These are phyloP conservation scores for Drosophila robusta DNA, from an alignment of 2,888 invertebrate genomes.

Conservation along the genomic window DNA sequence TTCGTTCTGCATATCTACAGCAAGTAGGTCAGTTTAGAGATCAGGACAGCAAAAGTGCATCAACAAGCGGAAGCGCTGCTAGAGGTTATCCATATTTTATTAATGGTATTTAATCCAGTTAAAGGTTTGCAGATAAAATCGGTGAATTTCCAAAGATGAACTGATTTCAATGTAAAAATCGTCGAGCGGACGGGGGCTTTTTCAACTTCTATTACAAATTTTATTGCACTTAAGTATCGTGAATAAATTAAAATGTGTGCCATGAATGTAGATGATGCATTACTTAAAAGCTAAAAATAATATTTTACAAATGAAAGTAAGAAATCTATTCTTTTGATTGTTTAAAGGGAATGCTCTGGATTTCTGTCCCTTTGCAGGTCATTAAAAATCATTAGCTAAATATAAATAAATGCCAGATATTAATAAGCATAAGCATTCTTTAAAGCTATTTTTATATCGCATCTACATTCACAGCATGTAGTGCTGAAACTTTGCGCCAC, in stretches of 20 bases:
- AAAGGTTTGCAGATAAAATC: constrained; percentile 4
- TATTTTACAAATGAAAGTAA: too few relatives aligned
- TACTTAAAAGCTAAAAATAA: too few relatives aligned
- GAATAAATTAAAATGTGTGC: too few relatives aligned
- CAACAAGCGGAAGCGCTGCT: constrained; percentile 45
- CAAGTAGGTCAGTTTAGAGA: constrained; percentile 63
- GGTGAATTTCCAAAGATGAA: too few relatives aligned
- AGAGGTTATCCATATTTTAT: constrained; percentile 44
- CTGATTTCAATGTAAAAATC: too few relatives aligned
- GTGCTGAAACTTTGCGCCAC: constrained; percentile 23
- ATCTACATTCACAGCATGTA: constrained; percentile 45
- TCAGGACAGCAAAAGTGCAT: constrained; percentile 32
- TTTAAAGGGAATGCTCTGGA: background rate
- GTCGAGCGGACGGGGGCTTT: background rate
- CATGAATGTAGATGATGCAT: too few relatives aligned
- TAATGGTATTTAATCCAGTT: constrained; percentile 62
- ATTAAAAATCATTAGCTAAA: constrained; percentile 31
- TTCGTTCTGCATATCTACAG: constrained; percentile 8
- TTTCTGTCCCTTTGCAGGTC: constrained; percentile 42
- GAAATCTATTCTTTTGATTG: too few relatives aligned
- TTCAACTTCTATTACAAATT: too few relatives aligned
- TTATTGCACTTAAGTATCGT: too few relatives aligned
- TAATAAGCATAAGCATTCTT: constrained; percentile 16
- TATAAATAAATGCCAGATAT: constrained; percentile 15
- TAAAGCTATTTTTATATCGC: constrained; percentile 38